phyloP scores from a whole-genome alignment of 2,797 vertebrate species.

The Hyperoplus lanceolatus region DNA sequence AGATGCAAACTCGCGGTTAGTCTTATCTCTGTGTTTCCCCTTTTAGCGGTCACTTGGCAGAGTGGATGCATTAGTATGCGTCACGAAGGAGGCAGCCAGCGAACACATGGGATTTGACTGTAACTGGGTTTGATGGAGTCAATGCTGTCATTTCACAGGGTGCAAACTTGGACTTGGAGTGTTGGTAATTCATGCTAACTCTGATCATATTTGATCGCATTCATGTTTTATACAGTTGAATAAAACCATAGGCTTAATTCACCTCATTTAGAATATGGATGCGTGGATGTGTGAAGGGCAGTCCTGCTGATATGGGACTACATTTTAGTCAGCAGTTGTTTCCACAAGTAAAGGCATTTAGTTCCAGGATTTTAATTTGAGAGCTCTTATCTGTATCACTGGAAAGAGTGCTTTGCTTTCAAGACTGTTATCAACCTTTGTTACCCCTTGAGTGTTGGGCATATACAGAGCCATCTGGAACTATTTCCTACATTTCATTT shows the following conservation, averaged over 20 bases:
- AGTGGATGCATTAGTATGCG: conserved; percentile 30
- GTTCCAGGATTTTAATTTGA: conserved; percentile 49
- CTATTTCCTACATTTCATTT: not conserved
- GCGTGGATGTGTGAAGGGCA: not conserved
- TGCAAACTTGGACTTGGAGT: conserved; percentile 23
- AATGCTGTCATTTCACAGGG: conserved; percentile 11
- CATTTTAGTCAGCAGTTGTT: conserved; percentile 5
- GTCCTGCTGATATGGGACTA: not conserved
- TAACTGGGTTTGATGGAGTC: conserved; percentile 40
- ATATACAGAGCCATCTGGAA: conserved; percentile 35
- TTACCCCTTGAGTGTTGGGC: conserved; percentile 59
- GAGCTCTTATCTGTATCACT: conserved; percentile 51
- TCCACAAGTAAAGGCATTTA: conserved; percentile 31
- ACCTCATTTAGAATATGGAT: conserved; percentile 6
- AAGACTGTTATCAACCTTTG: conserved; percentile 56
- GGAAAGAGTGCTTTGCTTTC: conserved; percentile 48
- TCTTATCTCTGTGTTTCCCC: conserved; percentile 29
- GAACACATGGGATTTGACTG: conserved; percentile 8
- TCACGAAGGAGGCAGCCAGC: conserved; percentile 17
- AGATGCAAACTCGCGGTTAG: conserved; percentile 11
- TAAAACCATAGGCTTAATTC: not conserved
- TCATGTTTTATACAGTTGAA: conserved; percentile 7
- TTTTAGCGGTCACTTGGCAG: conserved; percentile 2
- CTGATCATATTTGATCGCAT: conserved; percentile 53
- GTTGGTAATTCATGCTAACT: conserved; percentile 23